A percentile compares a stretch with the other conserved stretches of the same genome.
Conservation (phyloP, 1,140 invertebrate genomes). For the Anthonomus grandis region DNA sequence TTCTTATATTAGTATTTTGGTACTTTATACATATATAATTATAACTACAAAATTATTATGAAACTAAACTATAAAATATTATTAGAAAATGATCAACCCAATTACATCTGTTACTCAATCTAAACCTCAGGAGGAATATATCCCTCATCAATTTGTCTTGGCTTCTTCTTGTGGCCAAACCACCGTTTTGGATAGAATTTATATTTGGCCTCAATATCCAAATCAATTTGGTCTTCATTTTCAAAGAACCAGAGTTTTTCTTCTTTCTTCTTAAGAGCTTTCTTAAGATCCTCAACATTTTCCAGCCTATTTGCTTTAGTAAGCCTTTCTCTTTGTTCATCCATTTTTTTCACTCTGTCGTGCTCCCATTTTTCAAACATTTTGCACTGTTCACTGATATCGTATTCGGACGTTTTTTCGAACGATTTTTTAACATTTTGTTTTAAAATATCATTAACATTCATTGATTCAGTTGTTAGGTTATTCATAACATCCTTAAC, state of each 20-base stretch:
- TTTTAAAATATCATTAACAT: conserved; percentile 51
- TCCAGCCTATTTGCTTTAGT: conserved; percentile 54
- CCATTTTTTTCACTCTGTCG: conserved; percentile 54
- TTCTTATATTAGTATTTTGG: too few species aligned
- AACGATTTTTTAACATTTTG: conserved; percentile 53
- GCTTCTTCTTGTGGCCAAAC: conserved; percentile 51
- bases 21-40: too few species aligned
- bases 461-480: conserved; percentile 33
- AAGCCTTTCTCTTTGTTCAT: conserved; percentile 57
- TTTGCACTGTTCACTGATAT: conserved; percentile 59
- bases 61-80: too few species aligned
- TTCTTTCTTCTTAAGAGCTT: conserved; percentile 58
- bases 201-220: conserved; percentile 63
- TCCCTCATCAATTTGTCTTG: conserved; percentile 51
- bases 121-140: conserved; percentile 71
- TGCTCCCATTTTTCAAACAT: conserved; percentile 58
- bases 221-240: conserved; percentile 65
- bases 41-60: too few species aligned
- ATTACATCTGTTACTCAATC: too few species aligned
- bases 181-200: conserved; percentile 49
- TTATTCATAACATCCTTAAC: conserved; percentile 34
- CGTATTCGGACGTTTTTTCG: conserved; percentile 51
- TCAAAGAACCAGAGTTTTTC: conserved; percentile 75
- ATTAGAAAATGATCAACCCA: too few species aligned
- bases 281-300: conserved; percentile 59